phyloP scores from a whole-genome alignment of 2,888 invertebrate genomes.

The Amitus sp. region DNA sequence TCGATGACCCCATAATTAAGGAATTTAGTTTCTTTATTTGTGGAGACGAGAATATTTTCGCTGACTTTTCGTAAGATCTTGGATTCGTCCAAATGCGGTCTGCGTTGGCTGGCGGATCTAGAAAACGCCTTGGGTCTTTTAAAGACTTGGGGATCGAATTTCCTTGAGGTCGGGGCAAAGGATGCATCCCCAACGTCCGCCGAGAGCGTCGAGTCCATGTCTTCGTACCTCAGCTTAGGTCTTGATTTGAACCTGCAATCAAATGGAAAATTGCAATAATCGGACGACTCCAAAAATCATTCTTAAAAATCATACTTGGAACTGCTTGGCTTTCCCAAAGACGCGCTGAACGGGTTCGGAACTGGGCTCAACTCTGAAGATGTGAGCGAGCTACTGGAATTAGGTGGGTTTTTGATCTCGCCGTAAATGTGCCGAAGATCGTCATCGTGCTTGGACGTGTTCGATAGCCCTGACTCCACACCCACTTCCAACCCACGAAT shows the following conservation, averaged over 20 bases:
- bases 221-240: constrained; percentile 65
- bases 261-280: too few relatives aligned
- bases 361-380: constrained; percentile 14
- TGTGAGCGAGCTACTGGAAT: constrained; percentile 41
- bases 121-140: constrained; percentile 55
- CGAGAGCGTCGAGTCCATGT: constrained; percentile 71
- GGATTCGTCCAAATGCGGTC: constrained; percentile 44
- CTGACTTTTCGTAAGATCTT: constrained; percentile 52
- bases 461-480: constrained; percentile 45
- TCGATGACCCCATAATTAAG: constrained; percentile 60
- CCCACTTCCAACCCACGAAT: constrained; percentile 42
- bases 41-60: constrained; percentile 53
- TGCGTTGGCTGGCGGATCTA: constrained; percentile 54
- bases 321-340: constrained; percentile 27
- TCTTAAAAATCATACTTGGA: constrained; percentile 27
- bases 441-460: constrained; percentile 37
- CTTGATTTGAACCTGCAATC: constrained; percentile 36
- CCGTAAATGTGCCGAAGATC: constrained; percentile 32
- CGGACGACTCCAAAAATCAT: too few relatives aligned
- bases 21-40: constrained; percentile 52
- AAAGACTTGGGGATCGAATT: constrained; percentile 58
- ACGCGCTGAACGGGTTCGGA: neutral
- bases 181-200: constrained; percentile 71
- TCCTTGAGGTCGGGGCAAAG: constrained; percentile 69
- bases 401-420: constrained; percentile 45